Conservation (phyloP, 2,797 vertebrate genomes). For the Syngnathus acus region DNA sequence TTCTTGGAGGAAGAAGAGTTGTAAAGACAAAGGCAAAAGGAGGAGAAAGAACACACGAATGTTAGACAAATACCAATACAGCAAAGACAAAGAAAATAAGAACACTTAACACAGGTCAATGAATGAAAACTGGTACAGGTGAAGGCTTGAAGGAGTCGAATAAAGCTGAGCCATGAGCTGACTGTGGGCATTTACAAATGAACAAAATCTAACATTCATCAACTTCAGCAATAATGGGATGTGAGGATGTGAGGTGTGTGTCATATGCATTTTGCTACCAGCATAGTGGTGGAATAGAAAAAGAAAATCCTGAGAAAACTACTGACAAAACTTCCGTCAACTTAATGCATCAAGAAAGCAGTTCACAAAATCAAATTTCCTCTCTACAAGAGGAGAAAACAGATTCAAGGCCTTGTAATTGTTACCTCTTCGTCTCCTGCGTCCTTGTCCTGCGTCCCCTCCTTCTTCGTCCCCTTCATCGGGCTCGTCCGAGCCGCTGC, state of each 20-base stretch:
- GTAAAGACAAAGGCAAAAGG: constrained; percentile 71
- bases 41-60: constrained; percentile 59
- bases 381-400: background rate
- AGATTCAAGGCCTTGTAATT: background rate
- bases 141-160: constrained; percentile 1
- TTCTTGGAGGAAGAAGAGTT: constrained; percentile 82
- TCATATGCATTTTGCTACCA: too few species aligned
- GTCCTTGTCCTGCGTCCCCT: constrained; percentile 83
- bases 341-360: background rate
- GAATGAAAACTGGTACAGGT: constrained; percentile 25
- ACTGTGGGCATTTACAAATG: background rate
- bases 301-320: background rate
- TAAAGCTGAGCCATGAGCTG: background rate
- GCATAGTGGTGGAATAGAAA: background rate
- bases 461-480: constrained; percentile 82
- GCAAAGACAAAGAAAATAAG: background rate
- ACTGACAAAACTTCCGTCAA: background rate
- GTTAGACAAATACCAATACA: constrained; percentile 10
- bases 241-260: too few species aligned
- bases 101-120: background rate
- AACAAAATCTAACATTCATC: background rate
- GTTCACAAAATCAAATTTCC: background rate
- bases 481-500: constrained; percentile 88
- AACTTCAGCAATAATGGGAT: too few species aligned
- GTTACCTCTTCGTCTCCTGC: constrained; percentile 81